Evolutionary conservation across 2,113 vertebrate species (phyloP).

Genomic region (Tupaia tana): DNA sequence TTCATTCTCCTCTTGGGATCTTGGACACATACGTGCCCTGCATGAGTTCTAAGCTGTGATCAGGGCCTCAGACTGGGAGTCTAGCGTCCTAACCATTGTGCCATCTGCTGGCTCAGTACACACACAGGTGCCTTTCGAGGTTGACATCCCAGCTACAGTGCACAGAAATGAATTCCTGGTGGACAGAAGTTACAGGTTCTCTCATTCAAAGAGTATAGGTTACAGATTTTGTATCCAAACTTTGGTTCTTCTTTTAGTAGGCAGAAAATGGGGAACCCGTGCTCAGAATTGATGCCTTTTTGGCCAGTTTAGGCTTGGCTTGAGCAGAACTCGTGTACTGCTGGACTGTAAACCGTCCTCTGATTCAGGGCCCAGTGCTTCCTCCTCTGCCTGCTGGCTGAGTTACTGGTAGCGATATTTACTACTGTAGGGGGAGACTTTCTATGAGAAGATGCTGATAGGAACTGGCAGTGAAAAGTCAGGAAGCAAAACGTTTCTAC

Average conservation of each 20-base stretch:
- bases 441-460: constrained; percentile 62
- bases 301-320: neutral
- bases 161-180: neutral
- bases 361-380: neutral
- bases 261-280: neutral
- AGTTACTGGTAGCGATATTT: neutral
- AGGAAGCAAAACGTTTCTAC: constrained; percentile 80
- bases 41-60: no score
- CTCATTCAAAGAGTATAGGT: neutral
- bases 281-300: neutral
- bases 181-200: neutral
- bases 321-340: neutral
- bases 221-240: neutral
- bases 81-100: no score
- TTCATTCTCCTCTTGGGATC: no score
- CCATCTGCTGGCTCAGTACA: neutral
- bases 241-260: neutral
- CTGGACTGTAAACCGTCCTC: neutral
- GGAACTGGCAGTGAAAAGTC: constrained; percentile 70
- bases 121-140: neutral
- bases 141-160: neutral
- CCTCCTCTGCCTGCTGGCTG: neutral
- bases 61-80: no score
- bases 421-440: neutral
- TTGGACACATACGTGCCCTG: no score